Evolutionary conservation across 2,113 vertebrate genomes (phyloP), one percentile per base, ranked within the genome.

Genomic region (Neodon shergylaensis): DNA sequence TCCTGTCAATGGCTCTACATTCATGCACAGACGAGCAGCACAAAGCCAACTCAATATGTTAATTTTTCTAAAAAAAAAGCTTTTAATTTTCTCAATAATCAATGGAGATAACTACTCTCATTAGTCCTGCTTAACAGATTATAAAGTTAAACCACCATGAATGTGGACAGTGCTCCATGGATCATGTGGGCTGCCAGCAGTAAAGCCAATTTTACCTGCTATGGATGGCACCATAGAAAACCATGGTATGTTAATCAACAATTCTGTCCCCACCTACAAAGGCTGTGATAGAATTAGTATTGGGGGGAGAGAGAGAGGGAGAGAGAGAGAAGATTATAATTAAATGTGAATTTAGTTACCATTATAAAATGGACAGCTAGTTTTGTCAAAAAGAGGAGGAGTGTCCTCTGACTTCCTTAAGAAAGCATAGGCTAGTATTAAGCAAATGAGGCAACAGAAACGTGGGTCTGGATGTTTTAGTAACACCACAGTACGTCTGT

Each of bases 361-460:
- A 65, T 28, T 77, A 39, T 83, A 28, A 68, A 36, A 36, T 12
- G 11, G 24, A 16, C 11, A 78, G 61, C 19, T 49, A 4, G 0
- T 47, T 49, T 78, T 61, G 61, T 28, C 39, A 36, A 24, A 54
- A 54, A 47, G 61, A 63, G 42, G 61, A 63, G 42, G 5, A 21
- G 39, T 6, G 1, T 52, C 4, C 1, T 76, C 42, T n/a, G 54
- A 8, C 10, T 68, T 68, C 8, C 49, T 76, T 13, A 1, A 33
- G 47, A 72, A 63, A 16, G 6, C 19, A 12, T 9, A 63, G 28
- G 5, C 7, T 11, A 28, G 13, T 79, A 13, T 12, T 36, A n/a
- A 24, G 68, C 1, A 33, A 19, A 54, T 12, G 19, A 61, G 5
- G 44, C 19, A 19, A 9, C 0, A 9, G 21, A 13, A 12, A 1